Percentiles rank a stretch among this genome's conserved stretches.
phyloP scores from a whole-genome alignment of 2,797 vertebrate species.

The Semotilus atromaculatus region DNA sequence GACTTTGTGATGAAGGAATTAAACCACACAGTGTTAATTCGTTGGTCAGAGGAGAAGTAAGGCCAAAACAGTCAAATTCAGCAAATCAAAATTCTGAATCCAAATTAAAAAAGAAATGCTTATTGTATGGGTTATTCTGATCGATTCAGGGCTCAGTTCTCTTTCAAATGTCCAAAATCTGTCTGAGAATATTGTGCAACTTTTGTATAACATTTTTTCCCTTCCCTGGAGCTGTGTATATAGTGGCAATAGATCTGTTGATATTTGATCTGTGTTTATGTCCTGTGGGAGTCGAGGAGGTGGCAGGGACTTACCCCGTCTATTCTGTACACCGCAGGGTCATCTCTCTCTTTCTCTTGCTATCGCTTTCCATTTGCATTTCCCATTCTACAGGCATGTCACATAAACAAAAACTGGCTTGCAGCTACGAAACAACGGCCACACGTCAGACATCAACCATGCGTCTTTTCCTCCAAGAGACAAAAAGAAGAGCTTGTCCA shows the following conservation, averaged over 20 bases:
- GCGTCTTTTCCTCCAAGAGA: conserved; percentile 66
- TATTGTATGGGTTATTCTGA: conserved; percentile 1
- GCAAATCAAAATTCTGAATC: not conserved
- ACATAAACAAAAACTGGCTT: conserved; percentile 77
- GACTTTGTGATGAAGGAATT: too few species aligned
- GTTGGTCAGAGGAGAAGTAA: too few species aligned
- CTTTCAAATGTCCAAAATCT: conserved; percentile 15
- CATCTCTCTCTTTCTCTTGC: conserved; percentile 44
- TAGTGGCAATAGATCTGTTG: conserved; percentile 53
- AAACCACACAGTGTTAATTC: too few species aligned
- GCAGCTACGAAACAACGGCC: conserved; percentile 76
- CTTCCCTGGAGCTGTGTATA: conserved; percentile 65
- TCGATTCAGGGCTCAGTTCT: not conserved
- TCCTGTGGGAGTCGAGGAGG: conserved; percentile 62
- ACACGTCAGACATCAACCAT: conserved; percentile 76
- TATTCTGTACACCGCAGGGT: conserved; percentile 48
- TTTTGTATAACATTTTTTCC: conserved; percentile 54
- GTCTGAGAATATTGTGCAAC: conserved; percentile 27
- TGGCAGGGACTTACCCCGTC: conserved; percentile 61
- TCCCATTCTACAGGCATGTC: conserved; percentile 71
- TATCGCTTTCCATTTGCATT: conserved; percentile 31
- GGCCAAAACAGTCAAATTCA: not conserved
- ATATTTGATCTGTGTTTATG: conserved; percentile 72
- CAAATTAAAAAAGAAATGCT: not conserved
- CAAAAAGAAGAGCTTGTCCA: conserved; percentile 75